Base-by-base conservation (phyloP, 2,888 invertebrate genomes). In the Drosophila maculinotata region DNA sequence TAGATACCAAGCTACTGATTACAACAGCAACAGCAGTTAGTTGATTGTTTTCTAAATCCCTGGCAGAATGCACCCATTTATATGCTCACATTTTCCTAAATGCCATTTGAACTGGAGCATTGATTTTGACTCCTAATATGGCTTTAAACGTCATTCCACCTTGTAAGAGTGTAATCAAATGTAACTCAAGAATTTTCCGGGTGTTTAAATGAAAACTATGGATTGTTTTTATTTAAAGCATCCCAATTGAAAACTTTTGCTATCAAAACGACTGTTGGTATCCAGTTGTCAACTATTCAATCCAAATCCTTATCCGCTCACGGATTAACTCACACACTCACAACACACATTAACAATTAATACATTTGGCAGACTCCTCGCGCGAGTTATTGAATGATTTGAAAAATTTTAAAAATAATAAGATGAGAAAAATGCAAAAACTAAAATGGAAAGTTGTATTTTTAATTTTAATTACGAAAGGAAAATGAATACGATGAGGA, bases 341-440 rank as follows among this genome's bases (percentile, higher is more conserved):
- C 8, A 26, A 36, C 8, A 26, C 3, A 56, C 41, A 26, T 42
- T 33, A 35, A 44, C 7, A 20, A 57, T 10, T 31, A 20, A 62
- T 33, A 48, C 36, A 58, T 44, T 70, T 76, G 65, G 52, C 45
- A 76, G 51, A 65, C 53, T 59, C 47, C 57, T 56, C 51, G 25
- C 52, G 58, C 25, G 41, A 76, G 52, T 33, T 33, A 54, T 62
- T 60, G 56, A 45, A 53, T 71, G 38, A 72, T 72, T 76, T 76
- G 38, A 76, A 71, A 35, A 39, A 48, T 56, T 74, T 74, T 51
- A 62, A 45, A 53, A 63, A 70, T 59, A 71, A 60, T 79, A 76
- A 69, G 60, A 62, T 23, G 48, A 51, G 41, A 60, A 42, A 71
- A 71, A 58, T 56, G 56, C 59, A 56, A 66, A 51, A 60, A 48